Evolutionary conservation across 2,113 vertebrate genomes (phyloP), one percentile per base, ranked within the genome.

Genomic region (Arizona elegans): DNA sequence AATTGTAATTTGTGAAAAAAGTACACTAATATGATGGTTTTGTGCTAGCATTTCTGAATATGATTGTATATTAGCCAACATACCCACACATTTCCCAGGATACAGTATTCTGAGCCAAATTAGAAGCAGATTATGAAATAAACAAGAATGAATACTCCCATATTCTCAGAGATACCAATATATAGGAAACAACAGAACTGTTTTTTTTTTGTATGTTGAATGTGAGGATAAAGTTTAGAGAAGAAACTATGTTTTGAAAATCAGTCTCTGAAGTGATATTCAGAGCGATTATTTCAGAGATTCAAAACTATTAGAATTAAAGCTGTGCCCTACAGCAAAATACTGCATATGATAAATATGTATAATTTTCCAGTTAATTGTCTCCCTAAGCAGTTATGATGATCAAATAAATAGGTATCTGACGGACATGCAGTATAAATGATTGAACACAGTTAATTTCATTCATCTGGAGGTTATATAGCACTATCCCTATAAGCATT

Each of bases 371-470:
- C 95, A 96, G 96, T 97, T 97, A 97, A 95, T 92, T 95, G 23
- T 94, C 95, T 93, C 95, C 95, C 95, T 96, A 92, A 96, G 96
- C 96, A 96, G 96, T 96, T 97, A 96, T 0, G 70, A 94, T 96
- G 96, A 96, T 96, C 95, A 97, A 97, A 97, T 97, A 96, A 96
- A 96, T 96, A 94, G 96, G 92, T 96, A 96, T 96, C 93, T 96
- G 95, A 96, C 94, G 94, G 95, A 93, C 96, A 96, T 96, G 10
- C 0, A 12, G 11, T n/a, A 93, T 94, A 96, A 96, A 97, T 96
- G 94, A 94, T 95, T 95, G 92, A 81, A 93, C 93, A 94, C 50
- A 91, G 93, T 88, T 96, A 96, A 96, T 96, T 97, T 97, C 88
- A 95, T 96, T 97, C 94, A 95, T 95, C 94, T 94, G 94, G 94